These are phyloP conservation scores for Melitaea cinxia DNA, from an alignment of 1,140 invertebrate genomes.

Conservation along the genomic window DNA sequence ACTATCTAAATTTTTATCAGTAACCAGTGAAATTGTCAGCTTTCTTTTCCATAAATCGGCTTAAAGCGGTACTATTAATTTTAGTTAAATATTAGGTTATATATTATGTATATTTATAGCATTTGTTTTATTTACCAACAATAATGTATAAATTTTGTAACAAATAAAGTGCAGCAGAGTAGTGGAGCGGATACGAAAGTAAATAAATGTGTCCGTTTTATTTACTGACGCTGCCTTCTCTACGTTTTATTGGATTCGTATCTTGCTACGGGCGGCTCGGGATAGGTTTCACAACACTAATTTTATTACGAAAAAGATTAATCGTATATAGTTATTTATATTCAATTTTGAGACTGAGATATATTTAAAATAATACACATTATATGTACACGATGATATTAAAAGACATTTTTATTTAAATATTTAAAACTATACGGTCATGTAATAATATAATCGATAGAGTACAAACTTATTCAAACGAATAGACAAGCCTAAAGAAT, in stretches of 20 bases:
- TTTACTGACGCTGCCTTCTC: slow-evolving; percentile 47
- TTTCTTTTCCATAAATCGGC: too few relatives aligned
- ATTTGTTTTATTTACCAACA: not conserved
- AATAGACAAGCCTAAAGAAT: too few relatives aligned
- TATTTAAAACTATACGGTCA: too few relatives aligned
- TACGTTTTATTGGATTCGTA: slow-evolving; percentile 46
- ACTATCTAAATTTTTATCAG: too few relatives aligned
- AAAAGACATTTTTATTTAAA: not conserved
- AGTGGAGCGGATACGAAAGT: slow-evolving; percentile 43
- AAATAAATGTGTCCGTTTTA: slow-evolving; percentile 61
- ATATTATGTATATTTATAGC: not conserved
- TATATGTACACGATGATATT: too few relatives aligned
- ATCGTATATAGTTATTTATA: slow-evolving; percentile 5
- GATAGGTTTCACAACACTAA: slow-evolving; percentile 29
- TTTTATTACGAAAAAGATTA: slow-evolving; percentile 19
- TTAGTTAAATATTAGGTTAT: too few relatives aligned
- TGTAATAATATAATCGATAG: too few relatives aligned
- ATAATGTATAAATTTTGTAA: not conserved
- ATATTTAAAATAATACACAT: not conserved
- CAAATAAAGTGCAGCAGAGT: slow-evolving; percentile 19
- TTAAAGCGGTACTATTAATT: too few relatives aligned
- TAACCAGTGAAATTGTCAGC: too few relatives aligned
- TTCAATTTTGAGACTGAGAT: not conserved
- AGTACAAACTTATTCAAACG: too few relatives aligned
- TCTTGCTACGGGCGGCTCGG: slow-evolving; percentile 28